phyloP scores from a whole-genome alignment of 2,797 vertebrate species.

The Setipinna tenuifilis region DNA sequence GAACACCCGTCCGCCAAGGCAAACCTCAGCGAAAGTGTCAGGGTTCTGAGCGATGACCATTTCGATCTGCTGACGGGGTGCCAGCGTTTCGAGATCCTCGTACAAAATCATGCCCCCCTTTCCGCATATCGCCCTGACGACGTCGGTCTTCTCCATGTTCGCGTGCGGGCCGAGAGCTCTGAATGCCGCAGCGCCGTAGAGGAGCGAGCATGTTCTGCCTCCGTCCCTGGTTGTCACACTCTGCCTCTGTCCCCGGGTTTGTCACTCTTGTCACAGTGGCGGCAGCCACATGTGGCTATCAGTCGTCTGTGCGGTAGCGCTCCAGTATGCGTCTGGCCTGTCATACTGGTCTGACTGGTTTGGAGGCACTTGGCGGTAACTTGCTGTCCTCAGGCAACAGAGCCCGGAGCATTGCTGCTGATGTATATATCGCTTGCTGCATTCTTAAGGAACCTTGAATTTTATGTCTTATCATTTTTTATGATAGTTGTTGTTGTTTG shows the following conservation, averaged over 20 bases:
- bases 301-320: background rate
- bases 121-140: background rate
- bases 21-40: background rate
- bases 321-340: background rate
- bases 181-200: background rate
- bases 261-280: background rate
- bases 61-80: background rate
- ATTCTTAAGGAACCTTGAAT: no score
- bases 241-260: no score
- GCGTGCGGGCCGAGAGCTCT: background rate
- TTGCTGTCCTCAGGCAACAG: background rate
- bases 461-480: no score
- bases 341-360: background rate
- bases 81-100: background rate
- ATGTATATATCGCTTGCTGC: no score
- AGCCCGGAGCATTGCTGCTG: no score
- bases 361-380: background rate
- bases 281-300: background rate
- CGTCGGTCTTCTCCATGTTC: background rate
- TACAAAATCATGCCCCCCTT: conserved; percentile 1
- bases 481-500: no score
- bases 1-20: background rate
- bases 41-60: background rate
- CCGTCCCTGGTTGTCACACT: no score
- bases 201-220: background rate